phyloP scores from a whole-genome alignment of 2,797 vertebrate species.

The Moxostoma hubbsi region DNA sequence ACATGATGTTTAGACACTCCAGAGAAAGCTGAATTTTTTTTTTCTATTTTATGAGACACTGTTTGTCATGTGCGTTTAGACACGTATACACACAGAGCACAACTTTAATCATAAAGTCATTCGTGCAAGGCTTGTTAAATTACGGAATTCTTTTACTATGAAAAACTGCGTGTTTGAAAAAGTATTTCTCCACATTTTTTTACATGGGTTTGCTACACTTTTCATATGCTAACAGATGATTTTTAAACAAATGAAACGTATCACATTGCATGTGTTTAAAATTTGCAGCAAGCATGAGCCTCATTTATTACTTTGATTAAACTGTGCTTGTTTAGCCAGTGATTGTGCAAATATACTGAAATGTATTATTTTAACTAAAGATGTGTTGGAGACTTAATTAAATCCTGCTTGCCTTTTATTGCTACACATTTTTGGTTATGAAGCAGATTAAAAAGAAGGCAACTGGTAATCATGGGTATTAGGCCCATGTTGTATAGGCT shows the following conservation, averaged over 20 bases:
- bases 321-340: constrained; percentile 44
- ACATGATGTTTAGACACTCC: constrained; percentile 74
- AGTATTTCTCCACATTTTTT: constrained; percentile 50
- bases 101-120: constrained; percentile 42
- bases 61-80: constrained; percentile 71
- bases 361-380: constrained; percentile 34
- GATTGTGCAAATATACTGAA: constrained; percentile 50
- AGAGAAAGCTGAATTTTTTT: constrained; percentile 66
- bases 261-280: constrained; percentile 42
- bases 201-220: not conserved
- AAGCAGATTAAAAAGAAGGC: constrained; percentile 18
- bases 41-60: constrained; percentile 62
- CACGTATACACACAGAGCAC: constrained; percentile 41
- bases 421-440: not conserved
- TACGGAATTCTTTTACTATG: constrained; percentile 36
- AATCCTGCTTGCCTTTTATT: not conserved
- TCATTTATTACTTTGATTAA: constrained; percentile 52
- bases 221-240: constrained; percentile 15
- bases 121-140: constrained; percentile 39
- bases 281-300: constrained; percentile 18
- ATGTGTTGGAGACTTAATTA: constrained; percentile 22
- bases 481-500: not conserved
- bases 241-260: constrained; percentile 36
- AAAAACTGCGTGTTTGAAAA: constrained; percentile 38
- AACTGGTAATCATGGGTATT: not conserved